Percentiles rank a stretch among this genome's conserved stretches.
phyloP scores from a whole-genome alignment of 1,140 invertebrate genomes.

The Coptotermes formosanus region DNA sequence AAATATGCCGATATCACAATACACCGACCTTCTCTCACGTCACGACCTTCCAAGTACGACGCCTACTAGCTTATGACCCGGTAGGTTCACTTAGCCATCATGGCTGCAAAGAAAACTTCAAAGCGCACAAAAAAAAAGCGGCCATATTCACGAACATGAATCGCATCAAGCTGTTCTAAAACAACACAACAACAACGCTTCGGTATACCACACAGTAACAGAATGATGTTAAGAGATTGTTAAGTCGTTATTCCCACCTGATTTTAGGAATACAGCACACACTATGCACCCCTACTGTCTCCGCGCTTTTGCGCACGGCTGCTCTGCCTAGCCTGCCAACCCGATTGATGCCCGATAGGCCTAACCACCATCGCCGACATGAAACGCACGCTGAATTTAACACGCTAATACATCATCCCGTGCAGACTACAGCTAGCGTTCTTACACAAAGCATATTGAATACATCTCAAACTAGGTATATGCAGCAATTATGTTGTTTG shows the following conservation, averaged over 20 bases:
- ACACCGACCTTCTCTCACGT: conserved; percentile 30
- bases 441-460: background rate
- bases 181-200: conserved; percentile 17
- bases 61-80: conserved; percentile 38
- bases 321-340: conserved; percentile 41
- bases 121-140: conserved; percentile 37
- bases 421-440: background rate
- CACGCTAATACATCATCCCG: conserved; percentile 20
- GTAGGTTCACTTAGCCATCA: conserved; percentile 39
- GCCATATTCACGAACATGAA: conserved; percentile 36
- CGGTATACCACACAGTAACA: conserved; percentile 12
- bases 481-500: background rate
- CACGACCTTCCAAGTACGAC: conserved; percentile 36
- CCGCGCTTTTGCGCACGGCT: conserved; percentile 40
- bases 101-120: conserved; percentile 40
- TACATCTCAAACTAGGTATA: background rate
- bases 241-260: conserved; percentile 33
- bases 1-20: background rate
- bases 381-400: conserved; percentile 25
- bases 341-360: conserved; percentile 40
- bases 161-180: conserved; percentile 23
- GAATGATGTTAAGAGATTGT: conserved; percentile 12
- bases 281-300: conserved; percentile 30
- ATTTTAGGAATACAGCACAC: conserved; percentile 32
- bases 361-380: conserved; percentile 41